Conservation (phyloP, 1,140 invertebrate genomes). For the Phenacoccus solenopsis region DNA sequence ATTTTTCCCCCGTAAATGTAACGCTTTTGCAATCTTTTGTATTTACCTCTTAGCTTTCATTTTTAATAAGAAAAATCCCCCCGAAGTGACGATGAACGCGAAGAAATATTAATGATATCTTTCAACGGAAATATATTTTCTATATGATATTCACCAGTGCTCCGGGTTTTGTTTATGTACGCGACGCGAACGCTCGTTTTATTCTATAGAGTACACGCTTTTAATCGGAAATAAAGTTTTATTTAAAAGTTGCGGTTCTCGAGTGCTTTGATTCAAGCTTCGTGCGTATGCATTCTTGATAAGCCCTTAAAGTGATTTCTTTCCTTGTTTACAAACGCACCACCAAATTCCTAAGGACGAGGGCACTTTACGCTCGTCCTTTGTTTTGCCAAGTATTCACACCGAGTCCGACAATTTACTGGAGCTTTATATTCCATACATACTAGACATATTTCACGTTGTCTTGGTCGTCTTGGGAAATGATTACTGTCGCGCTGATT, state of each 20-base stretch:
- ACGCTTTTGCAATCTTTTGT: slow-evolving; percentile 14
- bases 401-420: too few relatives aligned
- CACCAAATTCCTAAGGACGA: background rate
- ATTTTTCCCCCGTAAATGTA: slow-evolving; percentile 9
- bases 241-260: background rate
- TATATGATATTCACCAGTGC: background rate
- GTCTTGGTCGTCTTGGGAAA: too few relatives aligned
- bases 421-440: too few relatives aligned
- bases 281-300: background rate
- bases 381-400: too few relatives aligned
- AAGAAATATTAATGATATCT: slow-evolving; percentile 18
- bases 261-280: background rate
- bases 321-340: background rate
- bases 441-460: too few relatives aligned
- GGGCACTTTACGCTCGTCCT: background rate
- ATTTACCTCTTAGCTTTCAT: slow-evolving; percentile 13
- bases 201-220: background rate
- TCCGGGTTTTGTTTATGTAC: background rate
- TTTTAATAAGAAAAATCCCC: slow-evolving; percentile 17
- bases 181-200: background rate
- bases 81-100: slow-evolving; percentile 11
- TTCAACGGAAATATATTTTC: background rate
- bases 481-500: too few relatives aligned
- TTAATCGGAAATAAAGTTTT: background rate
- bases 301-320: background rate